Conservation (phyloP, 2,888 invertebrate species). For the Mythimna albipuncta region DNA sequence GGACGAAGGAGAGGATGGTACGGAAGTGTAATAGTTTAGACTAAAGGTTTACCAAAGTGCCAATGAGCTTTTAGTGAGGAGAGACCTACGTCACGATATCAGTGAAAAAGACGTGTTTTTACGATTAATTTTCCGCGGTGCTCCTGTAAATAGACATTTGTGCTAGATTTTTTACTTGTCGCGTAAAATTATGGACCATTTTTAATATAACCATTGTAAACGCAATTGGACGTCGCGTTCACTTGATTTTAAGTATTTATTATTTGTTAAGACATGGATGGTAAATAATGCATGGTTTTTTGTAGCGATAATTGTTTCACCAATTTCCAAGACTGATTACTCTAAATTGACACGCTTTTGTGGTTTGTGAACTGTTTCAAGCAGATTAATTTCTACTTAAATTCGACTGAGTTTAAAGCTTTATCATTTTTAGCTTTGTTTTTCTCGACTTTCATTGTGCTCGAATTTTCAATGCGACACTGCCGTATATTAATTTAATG, state of each 20-base stretch:
- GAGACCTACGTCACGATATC: slow-evolving; percentile 66
- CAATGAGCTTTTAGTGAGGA: slow-evolving; percentile 86
- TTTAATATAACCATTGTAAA: slow-evolving; percentile 69
- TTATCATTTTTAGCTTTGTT: slow-evolving; percentile 36
- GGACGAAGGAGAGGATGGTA: slow-evolving; percentile 97
- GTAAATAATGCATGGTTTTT: slow-evolving; percentile 60
- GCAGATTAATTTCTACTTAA: slow-evolving; percentile 16
- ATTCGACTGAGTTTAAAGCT: slow-evolving; percentile 30
- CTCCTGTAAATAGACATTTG: slow-evolving; percentile 88
- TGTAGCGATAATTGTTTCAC: slow-evolving; percentile 77
- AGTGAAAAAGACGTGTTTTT: slow-evolving; percentile 66
- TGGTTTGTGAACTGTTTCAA: slow-evolving; percentile 53
- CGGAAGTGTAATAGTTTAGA: slow-evolving; percentile 93
- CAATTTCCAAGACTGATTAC: slow-evolving; percentile 89
- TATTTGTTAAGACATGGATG: slow-evolving; percentile 73
- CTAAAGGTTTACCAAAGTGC: slow-evolving; percentile 83
- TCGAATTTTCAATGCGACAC: slow-evolving; percentile 15
- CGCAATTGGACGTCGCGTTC: slow-evolving; percentile 61
- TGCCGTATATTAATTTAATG: slow-evolving; percentile 18
- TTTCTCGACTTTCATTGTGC: slow-evolving; percentile 18
- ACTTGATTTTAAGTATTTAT: slow-evolving; percentile 87
- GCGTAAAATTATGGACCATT: slow-evolving; percentile 88
- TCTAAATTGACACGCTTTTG: slow-evolving; percentile 83
- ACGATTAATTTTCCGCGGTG: slow-evolving; percentile 85
- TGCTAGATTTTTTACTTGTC: slow-evolving; percentile 90